phyloP scores from a whole-genome alignment of 2,797 vertebrate species.

The Cryptoblepharus egeriae region DNA sequence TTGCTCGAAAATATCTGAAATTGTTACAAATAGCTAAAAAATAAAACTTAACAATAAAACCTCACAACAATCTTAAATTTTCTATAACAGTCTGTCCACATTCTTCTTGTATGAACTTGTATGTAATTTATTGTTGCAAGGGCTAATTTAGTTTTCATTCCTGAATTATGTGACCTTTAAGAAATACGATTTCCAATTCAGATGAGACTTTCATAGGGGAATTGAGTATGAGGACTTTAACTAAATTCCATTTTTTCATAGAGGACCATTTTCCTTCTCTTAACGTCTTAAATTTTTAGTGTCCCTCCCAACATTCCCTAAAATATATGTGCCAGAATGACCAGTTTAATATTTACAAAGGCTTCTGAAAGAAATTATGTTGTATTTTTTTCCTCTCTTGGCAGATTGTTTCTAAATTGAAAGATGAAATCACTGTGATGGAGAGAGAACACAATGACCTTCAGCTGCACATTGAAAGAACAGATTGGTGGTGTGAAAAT shows the following conservation, averaged over 20 bases:
- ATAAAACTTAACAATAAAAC: too few species aligned
- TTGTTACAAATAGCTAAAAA: background rate
- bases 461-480: constrained; percentile 91
- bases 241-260: background rate
- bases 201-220: background rate
- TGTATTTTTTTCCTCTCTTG: constrained; percentile 48
- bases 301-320: background rate
- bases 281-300: background rate
- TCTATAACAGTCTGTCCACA: background rate
- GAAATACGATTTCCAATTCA: background rate
- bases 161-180: constrained; percentile 7
- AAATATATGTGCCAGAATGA: background rate
- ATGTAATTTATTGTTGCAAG: background rate
- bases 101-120: background rate
- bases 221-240: background rate
- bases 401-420: constrained; percentile 93
- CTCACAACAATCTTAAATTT: background rate
- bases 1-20: background rate
- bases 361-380: background rate
- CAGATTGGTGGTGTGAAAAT: constrained; percentile 98
- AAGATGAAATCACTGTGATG: constrained; percentile 93
- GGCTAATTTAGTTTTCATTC: constrained; percentile 12
- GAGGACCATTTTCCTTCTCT: background rate
- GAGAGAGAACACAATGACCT: constrained; percentile 94
- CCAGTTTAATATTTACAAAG: background rate